phyloP scores from a whole-genome alignment of 2,797 vertebrate genomes.

The Spinibarbus caldwelli region DNA sequence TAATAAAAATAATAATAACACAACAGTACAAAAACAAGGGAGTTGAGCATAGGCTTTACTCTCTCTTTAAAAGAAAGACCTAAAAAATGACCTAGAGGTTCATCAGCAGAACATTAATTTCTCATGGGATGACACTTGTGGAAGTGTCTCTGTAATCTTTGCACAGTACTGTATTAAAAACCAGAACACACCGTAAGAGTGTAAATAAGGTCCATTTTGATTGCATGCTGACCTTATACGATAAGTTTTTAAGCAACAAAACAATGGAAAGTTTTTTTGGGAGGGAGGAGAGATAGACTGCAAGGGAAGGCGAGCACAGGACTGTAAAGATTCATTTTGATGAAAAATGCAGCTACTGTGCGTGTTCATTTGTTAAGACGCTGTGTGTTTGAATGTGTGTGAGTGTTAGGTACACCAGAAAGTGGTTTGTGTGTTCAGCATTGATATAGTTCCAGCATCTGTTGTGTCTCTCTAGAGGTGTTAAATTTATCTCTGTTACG shows the following conservation, averaged over 20 bases:
- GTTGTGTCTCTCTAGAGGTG: conserved; percentile 51
- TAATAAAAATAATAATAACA: neutral
- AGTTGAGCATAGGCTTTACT: conserved; percentile 5
- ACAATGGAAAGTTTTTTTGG: neutral
- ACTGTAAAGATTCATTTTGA: conserved; percentile 6
- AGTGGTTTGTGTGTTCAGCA: neutral
- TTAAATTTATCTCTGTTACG: conserved; percentile 47
- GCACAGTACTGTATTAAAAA: conserved; percentile 44
- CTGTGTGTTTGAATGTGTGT: conserved; percentile 6
- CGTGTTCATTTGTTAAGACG: conserved; percentile 9
- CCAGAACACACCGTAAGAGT: neutral
- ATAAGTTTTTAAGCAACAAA: neutral
- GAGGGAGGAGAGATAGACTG: neutral
- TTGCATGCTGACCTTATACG: neutral
- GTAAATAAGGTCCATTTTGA: neutral
- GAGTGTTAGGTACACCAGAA: neutral
- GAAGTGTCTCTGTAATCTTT: conserved; percentile 59
- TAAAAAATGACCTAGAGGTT: conserved; percentile 52
- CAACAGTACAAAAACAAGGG: neutral
- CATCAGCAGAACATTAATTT: conserved; percentile 60
- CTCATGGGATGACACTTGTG: conserved; percentile 43
- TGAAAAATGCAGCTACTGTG: conserved; percentile 14
- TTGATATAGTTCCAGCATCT: conserved; percentile 44
- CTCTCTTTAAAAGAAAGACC: neutral
- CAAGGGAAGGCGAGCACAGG: neutral